Percentiles rank a stretch among this genome's conserved stretches.
Conservation (phyloP, 2,888 invertebrate genomes). For the Ceratothoa steindachneri region DNA sequence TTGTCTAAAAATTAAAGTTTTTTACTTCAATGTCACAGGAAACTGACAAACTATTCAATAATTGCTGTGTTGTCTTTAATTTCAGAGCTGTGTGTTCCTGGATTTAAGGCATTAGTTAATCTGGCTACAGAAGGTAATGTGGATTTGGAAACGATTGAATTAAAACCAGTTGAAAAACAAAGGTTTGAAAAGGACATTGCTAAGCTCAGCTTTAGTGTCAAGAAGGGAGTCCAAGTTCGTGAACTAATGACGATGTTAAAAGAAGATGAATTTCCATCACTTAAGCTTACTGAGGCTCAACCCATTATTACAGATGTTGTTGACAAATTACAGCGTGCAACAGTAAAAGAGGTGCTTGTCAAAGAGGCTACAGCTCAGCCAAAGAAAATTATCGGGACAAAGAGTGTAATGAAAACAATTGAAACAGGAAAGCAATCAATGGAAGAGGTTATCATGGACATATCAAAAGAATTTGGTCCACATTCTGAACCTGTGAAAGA, state of each 20-base stretch:
- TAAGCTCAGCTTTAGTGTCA: slow-evolving; percentile 36
- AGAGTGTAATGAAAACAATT: slow-evolving; percentile 31
- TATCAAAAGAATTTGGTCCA: slow-evolving; percentile 44
- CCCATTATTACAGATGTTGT: slow-evolving; percentile 38
- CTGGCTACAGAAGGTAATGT: slow-evolving; percentile 38
- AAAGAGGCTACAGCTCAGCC: slow-evolving; percentile 33
- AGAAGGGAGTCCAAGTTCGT: slow-evolving; percentile 42
- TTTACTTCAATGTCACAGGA: too few relatives aligned
- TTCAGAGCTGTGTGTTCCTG: slow-evolving; percentile 46
- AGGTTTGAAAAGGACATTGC: slow-evolving; percentile 37
- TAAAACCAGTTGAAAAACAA: slow-evolving; percentile 25
- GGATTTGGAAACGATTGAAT: slow-evolving; percentile 41
- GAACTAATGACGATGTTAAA: slow-evolving; percentile 47
- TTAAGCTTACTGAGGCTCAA: slow-evolving; percentile 31
- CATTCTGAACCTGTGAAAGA: slow-evolving; percentile 39
- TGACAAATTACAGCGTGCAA: slow-evolving; percentile 31
- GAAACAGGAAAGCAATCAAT: slow-evolving; percentile 38
- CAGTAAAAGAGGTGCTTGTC: slow-evolving; percentile 38
- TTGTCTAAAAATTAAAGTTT: too few relatives aligned
- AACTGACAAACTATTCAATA: too few relatives aligned
- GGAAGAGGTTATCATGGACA: slow-evolving; percentile 42
- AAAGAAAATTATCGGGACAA: slow-evolving; percentile 31
- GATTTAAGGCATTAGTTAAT: slow-evolving; percentile 40
- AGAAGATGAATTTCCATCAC: slow-evolving; percentile 37
- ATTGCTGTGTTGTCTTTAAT: slow-evolving; percentile 5